phyloP scores from a whole-genome alignment of 2,113 vertebrate genomes.

The Oreochromis tanganicae region DNA sequence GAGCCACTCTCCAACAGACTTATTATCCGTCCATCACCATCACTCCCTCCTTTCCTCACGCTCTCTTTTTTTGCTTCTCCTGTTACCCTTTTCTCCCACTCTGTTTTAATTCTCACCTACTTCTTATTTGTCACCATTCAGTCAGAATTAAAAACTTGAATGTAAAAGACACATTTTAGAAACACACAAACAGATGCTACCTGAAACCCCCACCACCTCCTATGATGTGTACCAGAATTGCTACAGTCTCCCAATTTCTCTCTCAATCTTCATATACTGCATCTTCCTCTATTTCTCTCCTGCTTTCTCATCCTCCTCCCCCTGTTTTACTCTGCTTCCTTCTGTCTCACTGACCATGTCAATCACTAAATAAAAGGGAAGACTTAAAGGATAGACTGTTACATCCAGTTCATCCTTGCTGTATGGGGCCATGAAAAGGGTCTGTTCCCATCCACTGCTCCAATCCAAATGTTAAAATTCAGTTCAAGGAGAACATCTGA shows the following conservation, averaged over 20 bases:
- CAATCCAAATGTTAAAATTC: slow-evolving; percentile 11
- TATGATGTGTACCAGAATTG: background rate
- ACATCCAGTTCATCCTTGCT: background rate
- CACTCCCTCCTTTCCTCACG: background rate
- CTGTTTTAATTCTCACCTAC: background rate
- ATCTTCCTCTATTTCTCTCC: background rate
- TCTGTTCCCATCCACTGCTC: background rate
- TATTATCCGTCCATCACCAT: background rate
- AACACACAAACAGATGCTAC: background rate
- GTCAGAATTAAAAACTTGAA: background rate
- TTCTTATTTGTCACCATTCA: background rate
- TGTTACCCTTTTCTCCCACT: background rate
- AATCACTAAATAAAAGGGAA: slow-evolving; percentile 32
- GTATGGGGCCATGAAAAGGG: background rate
- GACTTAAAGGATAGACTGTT: slow-evolving; percentile 34
- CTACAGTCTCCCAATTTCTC: background rate
- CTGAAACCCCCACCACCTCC: background rate
- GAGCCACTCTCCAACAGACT: slow-evolving; percentile 1
- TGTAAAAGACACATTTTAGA: background rate
- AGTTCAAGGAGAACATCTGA: background rate
- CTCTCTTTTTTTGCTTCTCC: background rate
- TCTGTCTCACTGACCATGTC: slow-evolving; percentile 43
- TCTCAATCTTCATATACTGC: background rate
- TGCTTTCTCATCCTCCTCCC: background rate
- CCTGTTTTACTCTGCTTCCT: background rate